Evolutionary conservation across 2,113 vertebrate genomes (phyloP).

Genomic region (Nesoenas mayeri): DNA sequence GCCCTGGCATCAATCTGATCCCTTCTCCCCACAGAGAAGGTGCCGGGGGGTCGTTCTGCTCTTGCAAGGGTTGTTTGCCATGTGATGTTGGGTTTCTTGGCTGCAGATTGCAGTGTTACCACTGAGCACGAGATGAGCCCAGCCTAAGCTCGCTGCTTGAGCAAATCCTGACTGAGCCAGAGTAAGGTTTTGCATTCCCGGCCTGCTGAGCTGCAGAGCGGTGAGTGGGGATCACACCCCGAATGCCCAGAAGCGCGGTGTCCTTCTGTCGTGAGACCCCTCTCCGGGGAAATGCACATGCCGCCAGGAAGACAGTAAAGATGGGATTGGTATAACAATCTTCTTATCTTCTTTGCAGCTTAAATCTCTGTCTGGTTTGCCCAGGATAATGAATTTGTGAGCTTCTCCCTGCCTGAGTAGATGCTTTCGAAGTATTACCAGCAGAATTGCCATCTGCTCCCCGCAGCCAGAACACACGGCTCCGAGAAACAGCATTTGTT

Average conservation of each 20-base stretch:
- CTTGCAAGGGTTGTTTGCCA: not conserved
- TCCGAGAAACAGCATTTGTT: not conserved
- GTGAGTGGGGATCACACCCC: accelerated
- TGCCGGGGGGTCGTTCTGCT: not conserved
- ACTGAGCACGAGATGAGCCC: not conserved
- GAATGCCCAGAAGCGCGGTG: not conserved
- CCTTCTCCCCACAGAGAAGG: not conserved
- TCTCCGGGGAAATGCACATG: not conserved
- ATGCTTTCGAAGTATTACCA: slow-evolving; percentile 14
- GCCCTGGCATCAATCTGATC: not conserved
- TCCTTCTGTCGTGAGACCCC: not conserved
- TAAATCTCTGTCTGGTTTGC: slow-evolving; percentile 8
- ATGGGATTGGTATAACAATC: not conserved
- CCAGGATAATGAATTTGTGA: slow-evolving; percentile 15
- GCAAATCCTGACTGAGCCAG: not conserved
- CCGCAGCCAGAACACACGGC: not conserved
- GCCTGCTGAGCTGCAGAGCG: not conserved
- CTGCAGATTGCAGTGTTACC: not conserved
- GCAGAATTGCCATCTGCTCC: slow-evolving; percentile 36
- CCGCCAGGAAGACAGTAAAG: not conserved
- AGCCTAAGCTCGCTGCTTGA: not conserved
- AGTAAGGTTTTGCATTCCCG: not conserved
- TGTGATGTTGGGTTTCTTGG: not conserved
- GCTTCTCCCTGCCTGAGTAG: not conserved
- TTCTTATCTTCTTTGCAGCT: slow-evolving; percentile 44